Conservation (phyloP, 53 echinoderm and acorn worm genomes). For the Glandiceps talaboti region DNA sequence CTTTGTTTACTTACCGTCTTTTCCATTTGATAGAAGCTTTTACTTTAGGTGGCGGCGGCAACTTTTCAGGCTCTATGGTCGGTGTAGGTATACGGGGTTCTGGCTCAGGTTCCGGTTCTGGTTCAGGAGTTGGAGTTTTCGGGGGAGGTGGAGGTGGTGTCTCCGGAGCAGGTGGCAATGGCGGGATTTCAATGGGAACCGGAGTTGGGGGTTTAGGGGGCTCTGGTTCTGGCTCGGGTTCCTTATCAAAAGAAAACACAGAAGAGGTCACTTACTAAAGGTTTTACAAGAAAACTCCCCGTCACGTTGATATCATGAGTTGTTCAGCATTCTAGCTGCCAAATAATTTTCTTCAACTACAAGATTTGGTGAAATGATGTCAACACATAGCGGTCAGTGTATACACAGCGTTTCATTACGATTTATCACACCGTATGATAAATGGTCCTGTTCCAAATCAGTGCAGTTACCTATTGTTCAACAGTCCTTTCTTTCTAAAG, state of each 20-base stretch:
- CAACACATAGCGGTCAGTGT: too few species aligned
- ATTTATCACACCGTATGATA: too few species aligned
- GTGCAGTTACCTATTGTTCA: too few species aligned
- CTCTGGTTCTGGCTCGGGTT: conserved; percentile 26
- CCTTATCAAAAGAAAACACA: not conserved
- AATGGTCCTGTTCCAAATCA: too few species aligned
- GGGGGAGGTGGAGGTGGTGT: not conserved
- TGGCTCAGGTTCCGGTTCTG: conserved; percentile 3
- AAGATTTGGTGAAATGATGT: too few species aligned
- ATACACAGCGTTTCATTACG: too few species aligned
- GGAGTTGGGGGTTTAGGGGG: conserved; percentile 3
- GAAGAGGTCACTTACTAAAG: too few species aligned
- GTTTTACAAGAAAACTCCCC: too few species aligned
- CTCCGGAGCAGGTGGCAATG: not conserved
- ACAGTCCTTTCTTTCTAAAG: too few species aligned
- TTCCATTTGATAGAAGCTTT: not conserved
- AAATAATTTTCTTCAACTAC: too few species aligned
- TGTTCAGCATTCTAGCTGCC: too few species aligned
- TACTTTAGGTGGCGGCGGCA: conserved; percentile 15
- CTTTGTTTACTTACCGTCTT: not conserved
- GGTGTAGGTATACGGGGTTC: conserved; percentile 2
- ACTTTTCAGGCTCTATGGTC: not conserved
- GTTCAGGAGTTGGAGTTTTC: conserved; percentile 16
- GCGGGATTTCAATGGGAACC: conserved; percentile 8
- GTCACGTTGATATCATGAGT: too few species aligned